phyloP scores from a whole-genome alignment of 2,797 vertebrate species.

The Dicrostonyx torquatus region DNA sequence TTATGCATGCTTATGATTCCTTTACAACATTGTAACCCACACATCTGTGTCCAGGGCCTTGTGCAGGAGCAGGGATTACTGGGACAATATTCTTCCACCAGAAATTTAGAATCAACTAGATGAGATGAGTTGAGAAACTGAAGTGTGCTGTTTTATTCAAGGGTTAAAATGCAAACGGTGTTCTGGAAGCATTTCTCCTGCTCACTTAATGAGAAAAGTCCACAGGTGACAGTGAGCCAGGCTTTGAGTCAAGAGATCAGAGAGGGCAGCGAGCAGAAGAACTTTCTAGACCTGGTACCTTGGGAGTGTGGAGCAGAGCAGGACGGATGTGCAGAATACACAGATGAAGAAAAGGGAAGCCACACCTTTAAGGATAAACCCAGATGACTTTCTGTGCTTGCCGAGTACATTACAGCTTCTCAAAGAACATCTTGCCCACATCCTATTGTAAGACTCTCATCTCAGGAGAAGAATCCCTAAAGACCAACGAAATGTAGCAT shows the following conservation, averaged over 20 bases:
- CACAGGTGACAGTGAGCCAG: not conserved
- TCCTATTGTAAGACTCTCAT: not conserved
- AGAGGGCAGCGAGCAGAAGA: no score
- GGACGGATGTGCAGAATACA: not conserved
- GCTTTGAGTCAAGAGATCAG: not conserved
- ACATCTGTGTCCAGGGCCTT: not conserved
- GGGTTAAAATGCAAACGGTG: not conserved
- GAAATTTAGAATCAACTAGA: not conserved
- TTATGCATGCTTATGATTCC: not conserved
- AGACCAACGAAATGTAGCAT: not conserved
- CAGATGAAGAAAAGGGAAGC: not conserved
- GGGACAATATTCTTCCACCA: not conserved
- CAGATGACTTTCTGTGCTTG: not conserved
- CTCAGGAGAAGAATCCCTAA: not conserved
- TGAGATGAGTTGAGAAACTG: not conserved
- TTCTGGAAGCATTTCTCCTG: not conserved
- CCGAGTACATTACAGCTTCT: not conserved
- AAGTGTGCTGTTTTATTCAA: not conserved
- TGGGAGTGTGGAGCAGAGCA: accelerated
- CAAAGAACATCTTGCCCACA: not conserved
- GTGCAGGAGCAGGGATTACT: not conserved
- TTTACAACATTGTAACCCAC: not conserved
- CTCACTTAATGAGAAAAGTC: not conserved
- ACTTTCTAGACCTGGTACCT: not conserved
- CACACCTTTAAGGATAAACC: no score